Base-by-base conservation (phyloP, 2,797 vertebrate species). In the Acridotheres tristis region DNA sequence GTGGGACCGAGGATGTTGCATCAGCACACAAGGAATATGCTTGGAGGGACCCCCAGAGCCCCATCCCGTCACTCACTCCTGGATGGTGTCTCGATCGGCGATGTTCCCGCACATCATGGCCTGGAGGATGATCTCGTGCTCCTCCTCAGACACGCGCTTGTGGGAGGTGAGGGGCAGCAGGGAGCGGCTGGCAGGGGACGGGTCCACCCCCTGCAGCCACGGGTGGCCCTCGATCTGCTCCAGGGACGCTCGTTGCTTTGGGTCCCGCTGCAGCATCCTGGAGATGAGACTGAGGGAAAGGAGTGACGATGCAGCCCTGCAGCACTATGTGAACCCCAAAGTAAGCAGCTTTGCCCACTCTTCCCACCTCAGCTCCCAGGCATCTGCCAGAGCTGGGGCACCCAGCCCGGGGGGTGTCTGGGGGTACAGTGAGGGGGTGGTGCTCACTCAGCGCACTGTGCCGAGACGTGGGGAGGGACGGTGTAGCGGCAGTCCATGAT, bases 401-500 rank as follows among this genome's bases (percentile, higher is more conserved):
- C 11, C 59, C 67, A 19, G 8, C 43, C 68, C 8, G 0, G 2
- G 36, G 57, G 1, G 54, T 78, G 54, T 16, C 6, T 5, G 57
- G 50, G 85, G 75, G 26, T 14, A 9, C 6, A 6, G 71, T 0
- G 26, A 29, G n/a, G 21, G 9, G 21, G 21, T 20, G 47, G 40
- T 51, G 97, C 98, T 97, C 96, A 99, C 98, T 99, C 98, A 95
- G 98, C 97, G 92, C 98, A 99, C 94, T 97, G 97, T 4, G 96
- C 92, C 48, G 98, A 99, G 89, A 99, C 96, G 3, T 98, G 98
- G 0, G 95, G 76, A 3, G 98, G 98, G 59, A 99, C 85, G 2
- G 97, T 98, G 98, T 99, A 99, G 98, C 98, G 98, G 91, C 98
- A 99, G 97, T 99, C 98, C 98, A 99, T 98, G 97, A 99, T 99